Conservation (phyloP, 2,888 invertebrate genomes). For the Atethmia centrago region DNA sequence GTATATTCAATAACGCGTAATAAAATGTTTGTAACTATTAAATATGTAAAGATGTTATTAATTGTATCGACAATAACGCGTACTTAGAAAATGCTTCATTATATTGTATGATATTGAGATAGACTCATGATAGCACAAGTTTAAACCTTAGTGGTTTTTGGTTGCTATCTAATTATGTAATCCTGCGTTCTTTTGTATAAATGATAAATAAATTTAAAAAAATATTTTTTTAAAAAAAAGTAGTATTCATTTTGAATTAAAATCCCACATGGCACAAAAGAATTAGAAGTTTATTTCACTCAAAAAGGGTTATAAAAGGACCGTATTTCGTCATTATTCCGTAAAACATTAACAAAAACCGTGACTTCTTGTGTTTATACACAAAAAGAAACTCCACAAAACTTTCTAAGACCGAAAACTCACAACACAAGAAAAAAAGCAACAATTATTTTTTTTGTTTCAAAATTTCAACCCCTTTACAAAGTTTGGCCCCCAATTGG, state of each 20-base stretch:
- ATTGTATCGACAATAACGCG: no score
- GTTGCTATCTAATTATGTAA: no score
- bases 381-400: constrained; percentile 1
- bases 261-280: not conserved
- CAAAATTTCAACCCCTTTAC: constrained; percentile 46
- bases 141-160: no score
- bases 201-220: no score
- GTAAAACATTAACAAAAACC: constrained; percentile 10
- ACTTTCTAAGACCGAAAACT: not conserved
- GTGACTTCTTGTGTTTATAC: constrained; percentile 27
- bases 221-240: no score
- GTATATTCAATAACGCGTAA: no score
- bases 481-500: constrained; percentile 52
- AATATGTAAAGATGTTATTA: no score
- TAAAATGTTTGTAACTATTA: no score
- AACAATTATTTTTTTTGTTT: constrained; percentile 25
- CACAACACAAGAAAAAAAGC: constrained; percentile 28
- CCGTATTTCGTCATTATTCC: not conserved
- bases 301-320: not conserved
- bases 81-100: no score
- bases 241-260: not conserved
- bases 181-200: no score
- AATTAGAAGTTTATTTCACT: not conserved
- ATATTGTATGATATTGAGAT: no score
- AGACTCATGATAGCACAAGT: no score